Percentiles rank a stretch among this genome's conserved stretches.
phyloP scores from a whole-genome alignment of 2,113 vertebrate genomes.

The Eleginops maclovinus region DNA sequence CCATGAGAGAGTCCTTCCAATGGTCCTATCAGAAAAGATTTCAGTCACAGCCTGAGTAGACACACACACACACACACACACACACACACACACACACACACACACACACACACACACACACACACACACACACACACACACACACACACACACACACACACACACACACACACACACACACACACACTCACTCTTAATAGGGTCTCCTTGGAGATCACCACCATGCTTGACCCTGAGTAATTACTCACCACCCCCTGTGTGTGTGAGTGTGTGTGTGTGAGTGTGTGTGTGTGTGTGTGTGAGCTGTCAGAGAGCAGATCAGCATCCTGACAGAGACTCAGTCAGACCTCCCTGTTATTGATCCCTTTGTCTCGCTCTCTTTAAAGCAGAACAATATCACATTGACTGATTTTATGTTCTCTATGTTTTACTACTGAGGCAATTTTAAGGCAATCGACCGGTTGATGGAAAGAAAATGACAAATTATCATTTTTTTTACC shows the following conservation, averaged over 20 bases:
- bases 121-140: constrained; percentile 5
- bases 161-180: constrained; percentile 20
- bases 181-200: constrained; percentile 12
- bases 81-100: constrained; percentile 3
- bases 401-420: neutral
- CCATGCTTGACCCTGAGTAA: constrained; percentile 54
- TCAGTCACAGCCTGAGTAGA: constrained; percentile 6
- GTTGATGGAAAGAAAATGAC: constrained; percentile 6
- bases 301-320: constrained; percentile 57
- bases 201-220: constrained; percentile 36
- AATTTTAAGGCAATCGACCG: constrained; percentile 2
- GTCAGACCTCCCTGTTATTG: constrained; percentile 19
- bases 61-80: constrained; percentile 14
- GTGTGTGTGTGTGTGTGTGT: constrained; percentile 6
- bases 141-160: neutral
- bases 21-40: constrained; percentile 11
- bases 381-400: constrained; percentile 14
- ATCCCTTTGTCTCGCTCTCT: constrained; percentile 30
- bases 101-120: constrained; percentile 4
- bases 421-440: neutral
- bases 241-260: constrained; percentile 49
- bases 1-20: neutral
- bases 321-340: constrained; percentile 30
- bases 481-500: neutral
- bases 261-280: neutral